Conservation (phyloP, 2,797 vertebrate genomes). For the Sciurus carolinensis region DNA sequence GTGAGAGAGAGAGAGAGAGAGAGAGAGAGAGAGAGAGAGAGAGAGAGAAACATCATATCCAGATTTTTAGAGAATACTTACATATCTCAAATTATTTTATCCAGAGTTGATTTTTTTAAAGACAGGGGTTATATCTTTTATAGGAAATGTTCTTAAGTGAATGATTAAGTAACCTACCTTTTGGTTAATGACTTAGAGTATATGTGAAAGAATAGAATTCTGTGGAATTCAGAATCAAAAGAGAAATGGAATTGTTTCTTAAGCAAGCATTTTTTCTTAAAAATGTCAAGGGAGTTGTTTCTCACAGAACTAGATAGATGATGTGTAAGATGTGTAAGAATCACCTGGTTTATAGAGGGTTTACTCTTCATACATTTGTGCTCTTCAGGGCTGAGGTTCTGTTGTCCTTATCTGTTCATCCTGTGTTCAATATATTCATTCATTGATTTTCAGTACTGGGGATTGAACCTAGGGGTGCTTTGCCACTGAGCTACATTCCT, state of each 20-base stretch:
- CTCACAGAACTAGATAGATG: background rate
- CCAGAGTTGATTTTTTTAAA: background rate
- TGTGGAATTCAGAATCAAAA: background rate
- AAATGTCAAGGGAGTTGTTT: constrained; percentile 14
- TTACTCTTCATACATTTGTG: background rate
- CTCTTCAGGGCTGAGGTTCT: background rate
- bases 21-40: too few species aligned
- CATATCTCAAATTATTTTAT: constrained; percentile 4
- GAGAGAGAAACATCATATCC: background rate
- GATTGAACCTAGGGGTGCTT: too few species aligned
- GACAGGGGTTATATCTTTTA: constrained; percentile 37
- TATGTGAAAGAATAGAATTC: constrained; percentile 50
- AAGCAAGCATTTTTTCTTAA: constrained; percentile 56
- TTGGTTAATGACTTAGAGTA: constrained; percentile 66
- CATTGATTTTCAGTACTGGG: too few species aligned
- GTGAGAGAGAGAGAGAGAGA: too few species aligned
- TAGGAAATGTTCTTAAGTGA: constrained; percentile 10
- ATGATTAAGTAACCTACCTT: constrained; percentile 48
- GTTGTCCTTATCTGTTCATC: background rate
- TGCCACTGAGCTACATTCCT: too few species aligned
- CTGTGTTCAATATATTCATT: background rate
- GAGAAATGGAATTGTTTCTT: constrained; percentile 55
- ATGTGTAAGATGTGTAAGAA: background rate
- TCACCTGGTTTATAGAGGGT: background rate
- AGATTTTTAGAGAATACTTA: background rate